These are phyloP conservation scores for Aptenodytes patagonicus DNA, from an alignment of 2,113 vertebrate species.

Conservation along the genomic window DNA sequence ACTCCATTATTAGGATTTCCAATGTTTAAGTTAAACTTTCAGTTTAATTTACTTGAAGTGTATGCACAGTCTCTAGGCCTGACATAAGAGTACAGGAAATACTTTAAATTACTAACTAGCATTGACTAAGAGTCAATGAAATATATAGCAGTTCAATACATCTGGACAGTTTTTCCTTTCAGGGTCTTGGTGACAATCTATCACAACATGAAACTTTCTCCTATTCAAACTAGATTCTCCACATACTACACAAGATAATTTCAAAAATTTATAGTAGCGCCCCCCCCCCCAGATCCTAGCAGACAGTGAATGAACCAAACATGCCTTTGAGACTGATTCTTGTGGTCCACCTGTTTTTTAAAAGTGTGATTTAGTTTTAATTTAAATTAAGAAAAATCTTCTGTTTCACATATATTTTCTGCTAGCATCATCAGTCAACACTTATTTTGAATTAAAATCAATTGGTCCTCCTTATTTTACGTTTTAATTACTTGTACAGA, in stretches of 20 bases:
- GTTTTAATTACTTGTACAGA: neutral
- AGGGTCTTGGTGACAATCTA: neutral
- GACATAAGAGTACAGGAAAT: neutral
- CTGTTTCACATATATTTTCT: neutral
- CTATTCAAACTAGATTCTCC: neutral
- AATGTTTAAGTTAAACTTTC: neutral
- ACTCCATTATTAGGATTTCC: neutral
- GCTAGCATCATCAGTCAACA: neutral
- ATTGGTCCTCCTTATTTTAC: neutral
- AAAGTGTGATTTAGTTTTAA: neutral
- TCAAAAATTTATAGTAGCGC: neutral
- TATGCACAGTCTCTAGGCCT: neutral
- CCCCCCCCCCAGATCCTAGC: rapidly evolving
- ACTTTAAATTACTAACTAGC: neutral
- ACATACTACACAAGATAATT: neutral
- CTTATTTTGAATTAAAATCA: neutral
- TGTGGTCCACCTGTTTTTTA: neutral
- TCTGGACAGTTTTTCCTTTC: neutral
- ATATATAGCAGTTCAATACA: neutral
- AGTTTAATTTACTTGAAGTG: neutral
- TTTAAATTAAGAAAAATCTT: neutral
- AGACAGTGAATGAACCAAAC: neutral
- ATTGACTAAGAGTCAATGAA: neutral
- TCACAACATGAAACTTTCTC: neutral
- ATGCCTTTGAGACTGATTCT: neutral